Percentiles rank a stretch among this genome's conserved stretches.
These are phyloP conservation scores for Stegana nigrithorax DNA, from an alignment of 2,888 invertebrate genomes.

Conservation along the genomic window DNA sequence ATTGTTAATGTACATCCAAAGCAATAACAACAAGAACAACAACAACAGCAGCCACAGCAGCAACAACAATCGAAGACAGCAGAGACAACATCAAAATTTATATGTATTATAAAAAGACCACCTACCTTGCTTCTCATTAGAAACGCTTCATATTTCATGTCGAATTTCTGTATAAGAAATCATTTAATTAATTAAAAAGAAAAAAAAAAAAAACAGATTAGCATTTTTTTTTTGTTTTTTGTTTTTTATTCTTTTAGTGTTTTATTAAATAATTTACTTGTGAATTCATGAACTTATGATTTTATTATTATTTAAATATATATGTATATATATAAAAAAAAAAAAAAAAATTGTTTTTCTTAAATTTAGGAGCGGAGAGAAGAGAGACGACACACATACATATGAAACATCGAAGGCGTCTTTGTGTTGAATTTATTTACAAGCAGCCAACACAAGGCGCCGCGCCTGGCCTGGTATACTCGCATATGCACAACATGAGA, in stretches of 20 bases:
- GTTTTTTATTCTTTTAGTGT: too few relatives aligned
- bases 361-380: too few relatives aligned
- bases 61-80: too few relatives aligned
- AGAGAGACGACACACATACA: too few relatives aligned
- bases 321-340: background rate
- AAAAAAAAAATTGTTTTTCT: background rate
- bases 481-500: background rate
- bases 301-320: slow-evolving; percentile 27
- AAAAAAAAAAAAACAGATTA: too few relatives aligned
- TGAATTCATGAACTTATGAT: slow-evolving; percentile 49
- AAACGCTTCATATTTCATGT: slow-evolving; percentile 20
- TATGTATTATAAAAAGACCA: too few relatives aligned
- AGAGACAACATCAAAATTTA: too few relatives aligned
- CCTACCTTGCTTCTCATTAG: slow-evolving; percentile 27
- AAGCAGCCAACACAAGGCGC: background rate
- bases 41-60: slow-evolving; percentile 16
- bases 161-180: background rate
- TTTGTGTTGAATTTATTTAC: background rate
- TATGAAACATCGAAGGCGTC: background rate
- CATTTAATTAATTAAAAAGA: too few relatives aligned
- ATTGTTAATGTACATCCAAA: too few relatives aligned
- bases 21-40: too few relatives aligned
- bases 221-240: too few relatives aligned
- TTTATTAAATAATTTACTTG: slow-evolving; percentile 57
- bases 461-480: too few relatives aligned